Evolutionary conservation across 1,140 invertebrate species (phyloP).

Genomic region (Pteromalus puparum): DNA sequence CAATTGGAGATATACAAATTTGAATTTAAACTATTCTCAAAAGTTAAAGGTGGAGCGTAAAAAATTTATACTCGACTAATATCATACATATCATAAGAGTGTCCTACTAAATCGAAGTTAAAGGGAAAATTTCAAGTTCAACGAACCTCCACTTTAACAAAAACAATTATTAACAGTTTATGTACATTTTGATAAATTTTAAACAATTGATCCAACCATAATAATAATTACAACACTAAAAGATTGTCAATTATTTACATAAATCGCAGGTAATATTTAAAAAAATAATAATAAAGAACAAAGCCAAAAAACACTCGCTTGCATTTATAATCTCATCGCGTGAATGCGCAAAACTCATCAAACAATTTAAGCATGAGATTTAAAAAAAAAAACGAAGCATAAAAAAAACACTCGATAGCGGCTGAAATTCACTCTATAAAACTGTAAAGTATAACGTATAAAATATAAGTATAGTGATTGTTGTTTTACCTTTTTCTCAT

Average conservation of each 20-base stretch:
- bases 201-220: too few species aligned
- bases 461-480: background rate
- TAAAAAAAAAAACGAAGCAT: background rate
- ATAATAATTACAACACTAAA: too few species aligned
- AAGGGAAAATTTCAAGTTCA: background rate
- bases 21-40: background rate
- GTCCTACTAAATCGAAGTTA: too few species aligned
- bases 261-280: too few species aligned
- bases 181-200: too few species aligned
- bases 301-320: conserved; percentile 27
- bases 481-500: conserved; percentile 9
- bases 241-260: background rate
- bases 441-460: background rate
- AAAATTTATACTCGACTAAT: too few species aligned
- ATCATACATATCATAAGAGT: too few species aligned
- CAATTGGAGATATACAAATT: background rate
- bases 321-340: background rate
- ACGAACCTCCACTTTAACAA: background rate
- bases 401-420: background rate
- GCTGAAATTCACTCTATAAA: background rate
- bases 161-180: background rate
- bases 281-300: conserved; percentile 2
- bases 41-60: too few species aligned
- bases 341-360: background rate
- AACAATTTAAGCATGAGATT: background rate